A percentile compares a stretch with the other conserved stretches of the same genome.
phyloP scores from a whole-genome alignment of 2,797 vertebrate species.

The Tympanoctomys barrerae region DNA sequence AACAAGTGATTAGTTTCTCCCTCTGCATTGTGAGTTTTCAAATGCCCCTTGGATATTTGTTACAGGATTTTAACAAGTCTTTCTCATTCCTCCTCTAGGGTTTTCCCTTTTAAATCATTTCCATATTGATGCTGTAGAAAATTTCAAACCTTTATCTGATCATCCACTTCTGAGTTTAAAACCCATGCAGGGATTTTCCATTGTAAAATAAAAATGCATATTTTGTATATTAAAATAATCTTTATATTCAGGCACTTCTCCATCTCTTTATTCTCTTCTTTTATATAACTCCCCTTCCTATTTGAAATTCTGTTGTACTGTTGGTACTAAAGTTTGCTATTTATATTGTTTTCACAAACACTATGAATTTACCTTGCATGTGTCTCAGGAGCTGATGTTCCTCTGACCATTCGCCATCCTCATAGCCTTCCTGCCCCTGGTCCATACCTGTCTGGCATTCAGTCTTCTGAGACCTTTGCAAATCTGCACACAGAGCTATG shows the following conservation, averaged over 20 bases:
- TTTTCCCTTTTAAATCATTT: background rate
- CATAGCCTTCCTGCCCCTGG: accelerated
- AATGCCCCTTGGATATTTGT: background rate
- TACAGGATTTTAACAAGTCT: background rate
- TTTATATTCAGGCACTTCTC: background rate
- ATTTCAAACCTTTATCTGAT: background rate
- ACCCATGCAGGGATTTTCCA: background rate
- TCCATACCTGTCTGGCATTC: background rate
- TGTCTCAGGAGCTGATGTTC: background rate
- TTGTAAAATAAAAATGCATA: background rate
- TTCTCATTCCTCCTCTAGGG: too few species aligned
- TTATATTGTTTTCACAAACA: background rate
- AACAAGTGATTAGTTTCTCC: background rate
- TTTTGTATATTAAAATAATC: background rate
- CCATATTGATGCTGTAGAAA: background rate
- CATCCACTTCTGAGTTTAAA: background rate
- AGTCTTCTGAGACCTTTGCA: background rate
- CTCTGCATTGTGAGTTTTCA: background rate
- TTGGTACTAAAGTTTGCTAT: background rate
- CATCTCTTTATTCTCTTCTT: background rate
- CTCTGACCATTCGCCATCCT: too few species aligned
- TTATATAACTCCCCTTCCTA: background rate
- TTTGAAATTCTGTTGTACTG: background rate
- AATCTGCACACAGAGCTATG: background rate
- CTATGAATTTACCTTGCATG: background rate